Conservation (phyloP, 2,888 invertebrate genomes). For the Tinea semifulvella region DNA sequence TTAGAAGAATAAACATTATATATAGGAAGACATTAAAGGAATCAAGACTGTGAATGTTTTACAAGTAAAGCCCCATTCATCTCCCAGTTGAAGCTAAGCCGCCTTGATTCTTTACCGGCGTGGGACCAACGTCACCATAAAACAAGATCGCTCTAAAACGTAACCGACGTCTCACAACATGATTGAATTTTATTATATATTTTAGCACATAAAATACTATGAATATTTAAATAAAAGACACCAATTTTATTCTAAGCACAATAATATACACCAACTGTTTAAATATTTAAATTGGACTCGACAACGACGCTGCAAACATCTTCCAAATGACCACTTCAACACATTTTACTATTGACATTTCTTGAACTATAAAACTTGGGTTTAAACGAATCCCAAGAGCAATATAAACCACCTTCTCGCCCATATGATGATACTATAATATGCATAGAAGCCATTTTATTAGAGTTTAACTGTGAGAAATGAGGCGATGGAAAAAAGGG, state of each 20-base stretch:
- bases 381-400: constrained; percentile 46
- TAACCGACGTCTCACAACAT: constrained; percentile 38
- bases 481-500: constrained; percentile 19
- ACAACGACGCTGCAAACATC: constrained; percentile 6
- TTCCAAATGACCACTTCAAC: constrained; percentile 32
- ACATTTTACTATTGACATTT: constrained; percentile 51
- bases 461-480: constrained; percentile 45
- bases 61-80: constrained; percentile 14
- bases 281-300: constrained; percentile 13
- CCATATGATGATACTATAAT: constrained; percentile 61
- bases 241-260: not conserved
- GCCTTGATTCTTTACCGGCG: constrained; percentile 25
- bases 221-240: constrained; percentile 14
- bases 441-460: constrained; percentile 62
- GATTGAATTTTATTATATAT: constrained; percentile 59
- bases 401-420: constrained; percentile 45
- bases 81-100: constrained; percentile 10
- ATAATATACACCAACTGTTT: constrained; percentile 1
- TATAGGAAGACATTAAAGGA: constrained; percentile 11
- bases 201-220: constrained; percentile 30
- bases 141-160: constrained; percentile 45
- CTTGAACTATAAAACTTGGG: constrained; percentile 42
- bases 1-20: constrained; percentile 11
- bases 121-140: constrained; percentile 59
- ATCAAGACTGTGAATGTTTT: constrained; percentile 11